Conservation (phyloP, 2,888 invertebrate genomes). For the Cantharis nigra region DNA sequence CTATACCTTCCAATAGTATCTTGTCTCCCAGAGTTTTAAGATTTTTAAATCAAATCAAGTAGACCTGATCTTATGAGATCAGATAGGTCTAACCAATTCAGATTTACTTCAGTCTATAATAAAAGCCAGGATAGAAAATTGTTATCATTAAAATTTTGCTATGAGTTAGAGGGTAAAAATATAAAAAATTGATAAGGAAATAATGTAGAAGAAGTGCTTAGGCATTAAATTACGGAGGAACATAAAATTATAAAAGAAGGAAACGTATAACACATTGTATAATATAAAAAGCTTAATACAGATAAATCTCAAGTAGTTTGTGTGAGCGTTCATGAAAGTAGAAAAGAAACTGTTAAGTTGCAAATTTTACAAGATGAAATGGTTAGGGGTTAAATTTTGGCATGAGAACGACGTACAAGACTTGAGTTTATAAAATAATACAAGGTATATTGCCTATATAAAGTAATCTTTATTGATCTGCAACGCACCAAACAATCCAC, state of each 20-base stretch:
- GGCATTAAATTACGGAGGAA: background rate
- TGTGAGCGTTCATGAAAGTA: background rate
- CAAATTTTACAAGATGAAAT: background rate
- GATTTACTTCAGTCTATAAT: no score
- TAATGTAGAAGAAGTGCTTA: background rate
- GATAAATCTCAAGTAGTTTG: background rate
- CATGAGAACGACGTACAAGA: background rate
- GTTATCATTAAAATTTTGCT: no score
- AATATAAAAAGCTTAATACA: background rate
- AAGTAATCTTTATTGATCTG: slow-evolving; percentile 2
- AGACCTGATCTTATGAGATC: no score
- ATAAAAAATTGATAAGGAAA: background rate
- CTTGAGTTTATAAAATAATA: background rate
- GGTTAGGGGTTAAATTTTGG: slow-evolving; percentile 1
- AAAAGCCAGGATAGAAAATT: no score
- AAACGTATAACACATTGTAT: background rate
- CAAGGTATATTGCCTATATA: slow-evolving; percentile 2
- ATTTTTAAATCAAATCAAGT: no score
- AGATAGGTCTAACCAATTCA: no score
- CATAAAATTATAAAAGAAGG: background rate
- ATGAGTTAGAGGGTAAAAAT: no score
- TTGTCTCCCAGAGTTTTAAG: no score
- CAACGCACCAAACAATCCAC: background rate
- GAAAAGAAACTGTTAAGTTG: background rate
- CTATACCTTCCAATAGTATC: no score